Percentiles rank a stretch among this genome's conserved stretches.
phyloP scores from a whole-genome alignment of 2,113 vertebrate species.

The Amblyornis subalaris region DNA sequence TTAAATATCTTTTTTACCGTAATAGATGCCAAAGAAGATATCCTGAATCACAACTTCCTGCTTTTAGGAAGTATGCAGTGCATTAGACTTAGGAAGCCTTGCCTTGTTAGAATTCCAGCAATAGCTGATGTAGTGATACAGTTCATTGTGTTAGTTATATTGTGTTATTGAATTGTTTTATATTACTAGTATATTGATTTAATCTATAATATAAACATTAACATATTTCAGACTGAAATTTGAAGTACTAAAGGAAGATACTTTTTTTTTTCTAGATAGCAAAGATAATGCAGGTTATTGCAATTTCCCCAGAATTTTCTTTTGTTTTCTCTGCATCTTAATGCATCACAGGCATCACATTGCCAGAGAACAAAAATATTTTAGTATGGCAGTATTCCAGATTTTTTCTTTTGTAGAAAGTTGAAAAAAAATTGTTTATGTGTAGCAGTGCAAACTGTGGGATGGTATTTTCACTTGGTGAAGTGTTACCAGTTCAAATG shows the following conservation, averaged over 20 bases:
- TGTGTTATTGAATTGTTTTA: not conserved
- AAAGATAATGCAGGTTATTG: not conserved
- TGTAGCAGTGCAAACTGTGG: not conserved
- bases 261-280: not conserved
- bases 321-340: not conserved
- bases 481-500: accelerated
- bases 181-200: not conserved
- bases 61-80: not conserved
- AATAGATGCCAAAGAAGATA: not conserved
- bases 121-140: not conserved
- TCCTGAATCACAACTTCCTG: not conserved
- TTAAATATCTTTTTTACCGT: not conserved
- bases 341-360: not conserved
- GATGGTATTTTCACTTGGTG: not conserved
- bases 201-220: not conserved
- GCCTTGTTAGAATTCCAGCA: not conserved
- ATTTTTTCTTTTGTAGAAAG: not conserved
- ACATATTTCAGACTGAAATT: not conserved
- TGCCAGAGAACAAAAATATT: not conserved
- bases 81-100: not conserved
- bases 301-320: not conserved
- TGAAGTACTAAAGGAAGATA: not conserved
- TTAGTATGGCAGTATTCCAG: not conserved
- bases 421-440: not conserved
- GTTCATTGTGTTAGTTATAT: not conserved